A percentile compares a stretch with the other conserved stretches of the same genome.
Conservation (phyloP, 2,113 vertebrate genomes). For the Sialia sialis region DNA sequence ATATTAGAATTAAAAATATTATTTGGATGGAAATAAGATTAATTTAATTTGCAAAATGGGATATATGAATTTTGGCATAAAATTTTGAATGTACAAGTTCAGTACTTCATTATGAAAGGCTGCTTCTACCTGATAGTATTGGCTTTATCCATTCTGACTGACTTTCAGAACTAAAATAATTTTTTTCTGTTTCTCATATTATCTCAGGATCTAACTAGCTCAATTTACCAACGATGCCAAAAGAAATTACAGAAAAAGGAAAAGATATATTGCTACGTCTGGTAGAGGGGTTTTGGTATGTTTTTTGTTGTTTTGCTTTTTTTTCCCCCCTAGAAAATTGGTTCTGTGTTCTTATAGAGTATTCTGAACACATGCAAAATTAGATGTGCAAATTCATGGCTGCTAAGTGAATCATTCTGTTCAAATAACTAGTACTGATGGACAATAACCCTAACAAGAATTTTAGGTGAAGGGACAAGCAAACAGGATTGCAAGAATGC, state of each 20-base stretch:
- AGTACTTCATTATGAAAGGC: neutral
- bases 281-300: neutral
- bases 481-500: neutral
- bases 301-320: neutral
- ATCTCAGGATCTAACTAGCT: neutral
- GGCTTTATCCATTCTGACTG: neutral
- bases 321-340: neutral
- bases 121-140: neutral
- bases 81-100: neutral
- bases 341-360: neutral
- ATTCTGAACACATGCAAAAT: neutral
- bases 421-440: neutral
- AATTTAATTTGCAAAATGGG: neutral
- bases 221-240: neutral
- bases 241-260: rapidly evolving
- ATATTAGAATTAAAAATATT: neutral
- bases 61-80: neutral
- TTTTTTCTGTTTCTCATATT: neutral
- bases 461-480: neutral
- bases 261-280: neutral
- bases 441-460: neutral
- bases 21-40: neutral
- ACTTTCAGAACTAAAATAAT: neutral
- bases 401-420: neutral
- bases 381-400: neutral